Conservation (phyloP, 2,113 vertebrate species). For the Gambusia holbrooki region DNA sequence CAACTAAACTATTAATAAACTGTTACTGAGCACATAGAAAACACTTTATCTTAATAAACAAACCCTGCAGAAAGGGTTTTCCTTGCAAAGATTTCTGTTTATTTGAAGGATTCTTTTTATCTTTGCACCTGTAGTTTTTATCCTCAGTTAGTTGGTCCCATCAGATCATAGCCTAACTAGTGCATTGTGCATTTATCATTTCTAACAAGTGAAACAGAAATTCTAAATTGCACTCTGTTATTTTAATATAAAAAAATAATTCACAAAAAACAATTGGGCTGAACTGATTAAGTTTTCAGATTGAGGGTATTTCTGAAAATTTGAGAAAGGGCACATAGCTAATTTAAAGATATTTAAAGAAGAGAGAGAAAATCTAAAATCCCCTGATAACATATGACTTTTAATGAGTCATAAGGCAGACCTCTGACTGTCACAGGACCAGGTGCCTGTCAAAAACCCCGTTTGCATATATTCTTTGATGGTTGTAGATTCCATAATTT, state of each 20-base stretch:
- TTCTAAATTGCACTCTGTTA: background rate
- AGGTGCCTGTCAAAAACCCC: slow-evolving; percentile 11
- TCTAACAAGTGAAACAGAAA: background rate
- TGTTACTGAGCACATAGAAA: background rate
- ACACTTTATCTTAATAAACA: background rate
- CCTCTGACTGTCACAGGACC: slow-evolving; percentile 19
- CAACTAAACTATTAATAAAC: background rate
- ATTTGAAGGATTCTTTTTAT: background rate
- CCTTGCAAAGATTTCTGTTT: background rate
- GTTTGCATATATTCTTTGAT: background rate
- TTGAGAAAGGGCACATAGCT: background rate
- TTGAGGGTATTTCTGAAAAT: background rate
- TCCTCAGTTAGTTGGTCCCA: background rate
- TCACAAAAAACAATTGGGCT: background rate
- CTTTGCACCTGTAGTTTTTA: background rate
- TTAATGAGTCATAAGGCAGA: slow-evolving; percentile 45
- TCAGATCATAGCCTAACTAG: background rate
- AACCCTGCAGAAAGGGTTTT: background rate
- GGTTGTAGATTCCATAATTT: too few relatives aligned
- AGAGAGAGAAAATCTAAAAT: background rate
- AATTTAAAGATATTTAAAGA: background rate
- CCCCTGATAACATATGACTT: slow-evolving; percentile 15
- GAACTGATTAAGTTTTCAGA: background rate
- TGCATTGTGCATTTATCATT: background rate
- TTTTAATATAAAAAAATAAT: background rate